A percentile compares a stretch with the other conserved stretches of the same genome.
Conservation (phyloP, 2,797 vertebrate species). For the Paguma larvata region DNA sequence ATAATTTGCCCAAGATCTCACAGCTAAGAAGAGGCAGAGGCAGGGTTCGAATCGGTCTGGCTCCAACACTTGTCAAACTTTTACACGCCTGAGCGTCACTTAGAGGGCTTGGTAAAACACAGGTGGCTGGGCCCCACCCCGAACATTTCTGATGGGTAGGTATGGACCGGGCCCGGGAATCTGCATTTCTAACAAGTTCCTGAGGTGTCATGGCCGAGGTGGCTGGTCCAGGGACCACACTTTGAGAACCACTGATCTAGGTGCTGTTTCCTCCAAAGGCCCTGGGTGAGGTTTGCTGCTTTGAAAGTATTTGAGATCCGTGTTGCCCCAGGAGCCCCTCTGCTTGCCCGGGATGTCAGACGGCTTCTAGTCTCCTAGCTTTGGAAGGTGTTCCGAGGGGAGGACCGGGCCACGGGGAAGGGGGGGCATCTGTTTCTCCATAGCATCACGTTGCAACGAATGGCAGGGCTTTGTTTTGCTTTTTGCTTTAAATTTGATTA, state of each 20-base stretch:
- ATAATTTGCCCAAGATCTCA: background rate
- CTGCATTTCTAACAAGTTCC: background rate
- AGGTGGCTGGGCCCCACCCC: background rate
- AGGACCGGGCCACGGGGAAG: background rate
- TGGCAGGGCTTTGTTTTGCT: background rate
- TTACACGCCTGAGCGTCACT: background rate
- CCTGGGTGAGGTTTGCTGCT: background rate
- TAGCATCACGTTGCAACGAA: background rate
- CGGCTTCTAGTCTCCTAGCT: background rate
- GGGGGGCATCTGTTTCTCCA: background rate
- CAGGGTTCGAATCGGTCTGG: background rate
- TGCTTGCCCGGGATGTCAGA: background rate
- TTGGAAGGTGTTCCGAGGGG: background rate
- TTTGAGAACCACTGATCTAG: background rate
- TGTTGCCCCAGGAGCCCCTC: background rate
- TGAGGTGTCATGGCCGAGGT: background rate
- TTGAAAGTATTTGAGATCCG: background rate
- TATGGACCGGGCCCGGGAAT: background rate
- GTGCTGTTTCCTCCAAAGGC: background rate
- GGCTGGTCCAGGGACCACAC: background rate
- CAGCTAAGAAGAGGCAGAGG: background rate
- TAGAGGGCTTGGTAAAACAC: background rate
- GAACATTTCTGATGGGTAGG: background rate
- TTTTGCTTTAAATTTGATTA: background rate
- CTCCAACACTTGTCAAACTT: background rate